Percentiles rank a stretch among this genome's conserved stretches.
These are phyloP conservation scores for Sebastes oblongus DNA, from an alignment of 2,797 vertebrate genomes.

Conservation along the genomic window DNA sequence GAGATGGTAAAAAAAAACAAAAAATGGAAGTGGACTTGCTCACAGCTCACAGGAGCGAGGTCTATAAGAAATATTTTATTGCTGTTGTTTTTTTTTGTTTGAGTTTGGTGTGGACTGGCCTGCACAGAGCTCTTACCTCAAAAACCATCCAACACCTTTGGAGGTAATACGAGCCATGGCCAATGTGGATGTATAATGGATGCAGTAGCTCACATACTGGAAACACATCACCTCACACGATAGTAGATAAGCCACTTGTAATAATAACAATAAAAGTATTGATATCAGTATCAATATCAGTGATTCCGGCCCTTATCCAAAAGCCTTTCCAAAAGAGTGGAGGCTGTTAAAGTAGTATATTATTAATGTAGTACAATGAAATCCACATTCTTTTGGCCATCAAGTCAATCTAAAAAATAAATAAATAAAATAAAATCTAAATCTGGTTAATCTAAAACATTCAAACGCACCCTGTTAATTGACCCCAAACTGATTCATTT, in stretches of 20 bases:
- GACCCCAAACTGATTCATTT: slow-evolving; percentile 1
- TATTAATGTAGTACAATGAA: neutral
- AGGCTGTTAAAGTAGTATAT: neutral
- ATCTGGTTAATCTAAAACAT: neutral
- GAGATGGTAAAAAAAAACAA: neutral
- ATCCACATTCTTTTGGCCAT: neutral
- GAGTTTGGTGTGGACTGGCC: neutral
- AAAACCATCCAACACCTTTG: neutral
- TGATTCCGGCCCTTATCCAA: neutral
- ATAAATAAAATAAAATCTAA: neutral
- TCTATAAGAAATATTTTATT: neutral
- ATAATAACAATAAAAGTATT: neutral
- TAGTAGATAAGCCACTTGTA: neutral
- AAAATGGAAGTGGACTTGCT: neutral
- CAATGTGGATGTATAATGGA: neutral
- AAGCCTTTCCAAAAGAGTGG: neutral
- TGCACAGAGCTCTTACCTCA: neutral
- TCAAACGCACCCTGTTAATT: neutral
- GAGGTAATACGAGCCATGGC: neutral
- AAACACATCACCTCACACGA: neutral
- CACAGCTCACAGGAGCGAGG: neutral
- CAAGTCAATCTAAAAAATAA: neutral
- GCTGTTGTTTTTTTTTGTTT: neutral
- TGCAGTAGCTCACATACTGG: neutral
- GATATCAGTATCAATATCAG: neutral